Evolutionary conservation across 2,888 invertebrate genomes (phyloP).

Genomic region (Plagiodera versicolora): DNA sequence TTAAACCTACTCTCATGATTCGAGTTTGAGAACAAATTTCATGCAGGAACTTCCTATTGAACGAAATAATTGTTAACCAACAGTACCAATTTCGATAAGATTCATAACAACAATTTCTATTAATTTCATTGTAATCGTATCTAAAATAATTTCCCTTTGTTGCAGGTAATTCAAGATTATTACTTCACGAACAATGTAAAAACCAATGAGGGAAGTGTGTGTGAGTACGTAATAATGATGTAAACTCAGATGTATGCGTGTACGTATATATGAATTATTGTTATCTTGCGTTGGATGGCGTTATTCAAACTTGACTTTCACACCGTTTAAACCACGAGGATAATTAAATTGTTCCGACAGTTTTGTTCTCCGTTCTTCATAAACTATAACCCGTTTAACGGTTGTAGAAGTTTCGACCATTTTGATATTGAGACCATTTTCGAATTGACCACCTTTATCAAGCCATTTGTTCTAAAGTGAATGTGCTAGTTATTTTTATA

Average conservation of each 20-base stretch:
- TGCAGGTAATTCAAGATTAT: conserved; percentile 29
- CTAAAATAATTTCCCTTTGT: conserved; percentile 23
- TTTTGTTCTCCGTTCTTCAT: too few relatives aligned
- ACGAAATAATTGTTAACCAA: background rate
- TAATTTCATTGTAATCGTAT: conserved; percentile 3
- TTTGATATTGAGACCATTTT: too few relatives aligned
- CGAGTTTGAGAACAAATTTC: background rate
- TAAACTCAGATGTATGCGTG: conserved; percentile 9
- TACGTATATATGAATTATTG: conserved; percentile 7
- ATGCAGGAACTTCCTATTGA: conserved; percentile 9
- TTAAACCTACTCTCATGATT: too few relatives aligned
- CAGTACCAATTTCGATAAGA: background rate
- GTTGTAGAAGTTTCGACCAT: too few relatives aligned
- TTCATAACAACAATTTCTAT: background rate
- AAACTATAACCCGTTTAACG: too few relatives aligned
- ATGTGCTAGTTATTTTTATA: too few relatives aligned
- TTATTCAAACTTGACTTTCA: conserved; percentile 16
- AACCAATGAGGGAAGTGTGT: conserved; percentile 17
- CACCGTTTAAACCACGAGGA: conserved; percentile 1
- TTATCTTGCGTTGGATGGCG: background rate
- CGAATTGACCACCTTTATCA: too few relatives aligned
- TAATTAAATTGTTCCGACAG: too few relatives aligned
- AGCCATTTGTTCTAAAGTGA: too few relatives aligned
- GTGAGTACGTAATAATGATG: conserved; percentile 19
- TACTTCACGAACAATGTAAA: conserved; percentile 17